Conservation (phyloP, 1,140 invertebrate genomes). For the Chironomus striatipennis region DNA sequence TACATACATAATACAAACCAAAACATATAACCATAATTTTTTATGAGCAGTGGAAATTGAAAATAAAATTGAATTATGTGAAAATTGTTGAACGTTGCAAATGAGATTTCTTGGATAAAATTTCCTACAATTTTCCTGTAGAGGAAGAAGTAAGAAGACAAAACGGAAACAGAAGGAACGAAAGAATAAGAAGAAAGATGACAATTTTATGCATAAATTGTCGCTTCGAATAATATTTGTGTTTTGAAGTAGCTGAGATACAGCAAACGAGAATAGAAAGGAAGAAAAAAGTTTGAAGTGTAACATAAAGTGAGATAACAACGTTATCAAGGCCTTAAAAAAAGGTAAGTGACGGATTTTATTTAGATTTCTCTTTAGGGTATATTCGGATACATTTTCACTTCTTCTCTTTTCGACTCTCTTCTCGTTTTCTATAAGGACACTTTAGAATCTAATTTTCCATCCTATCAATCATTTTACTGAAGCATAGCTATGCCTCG, state of each 20-base stretch:
- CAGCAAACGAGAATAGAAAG: not conserved
- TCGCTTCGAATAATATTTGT: conserved; percentile 6
- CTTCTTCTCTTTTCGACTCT: not conserved
- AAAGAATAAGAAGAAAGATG: not conserved
- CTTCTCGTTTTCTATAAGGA: not conserved
- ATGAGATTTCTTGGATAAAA: conserved; percentile 21
- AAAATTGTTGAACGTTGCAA: conserved; percentile 18
- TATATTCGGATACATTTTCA: not conserved
- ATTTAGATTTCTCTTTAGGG: not conserved
- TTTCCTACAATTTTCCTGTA: not conserved
- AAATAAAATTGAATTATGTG: conserved; percentile 24
- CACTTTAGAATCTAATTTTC: conserved; percentile 21
- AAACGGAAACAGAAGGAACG: not conserved
- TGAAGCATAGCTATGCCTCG: not conserved
- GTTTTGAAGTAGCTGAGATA: not conserved
- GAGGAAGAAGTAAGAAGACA: not conserved
- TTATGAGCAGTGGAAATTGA: conserved; percentile 23
- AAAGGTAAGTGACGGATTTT: conserved; percentile 12
- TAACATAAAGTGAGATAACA: conserved; percentile 13
- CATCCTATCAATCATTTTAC: conserved; percentile 20
- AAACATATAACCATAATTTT: conserved; percentile 17
- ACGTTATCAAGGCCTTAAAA: not conserved
- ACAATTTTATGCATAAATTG: conserved; percentile 21
- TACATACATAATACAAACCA: no score
- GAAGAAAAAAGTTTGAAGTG: not conserved